Evolutionary conservation across 2,888 invertebrate genomes (phyloP).

Genomic region (Altica lythri): DNA sequence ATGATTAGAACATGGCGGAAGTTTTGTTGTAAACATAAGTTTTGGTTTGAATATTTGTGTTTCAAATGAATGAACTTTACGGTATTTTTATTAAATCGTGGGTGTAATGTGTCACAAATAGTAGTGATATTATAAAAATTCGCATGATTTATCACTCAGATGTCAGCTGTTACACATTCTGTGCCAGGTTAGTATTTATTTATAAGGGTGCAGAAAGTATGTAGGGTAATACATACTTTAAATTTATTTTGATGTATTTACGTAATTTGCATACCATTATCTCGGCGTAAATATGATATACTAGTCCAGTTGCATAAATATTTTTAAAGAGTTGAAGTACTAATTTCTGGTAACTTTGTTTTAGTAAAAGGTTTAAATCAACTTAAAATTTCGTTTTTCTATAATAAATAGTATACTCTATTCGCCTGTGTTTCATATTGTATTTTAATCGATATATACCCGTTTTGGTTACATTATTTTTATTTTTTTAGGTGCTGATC

Average conservation of each 20-base stretch:
- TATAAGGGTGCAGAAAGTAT: not conserved
- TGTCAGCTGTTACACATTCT: slow-evolving; percentile 62
- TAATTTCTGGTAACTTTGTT: too few species aligned
- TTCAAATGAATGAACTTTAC: slow-evolving; percentile 31
- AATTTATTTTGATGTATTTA: too few species aligned
- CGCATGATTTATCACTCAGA: slow-evolving; percentile 58
- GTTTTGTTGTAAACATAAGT: slow-evolving; percentile 58
- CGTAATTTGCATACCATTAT: too few species aligned
- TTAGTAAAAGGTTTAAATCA: not conserved
- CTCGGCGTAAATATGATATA: too few species aligned
- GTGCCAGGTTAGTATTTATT: slow-evolving; percentile 58
- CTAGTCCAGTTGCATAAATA: too few species aligned
- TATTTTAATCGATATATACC: slow-evolving; percentile 1
- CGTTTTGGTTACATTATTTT: slow-evolving; percentile 26
- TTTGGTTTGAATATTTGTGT: slow-evolving; percentile 37
- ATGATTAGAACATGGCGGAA: slow-evolving; percentile 58
- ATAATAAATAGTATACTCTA: too few species aligned
- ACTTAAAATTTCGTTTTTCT: too few species aligned
- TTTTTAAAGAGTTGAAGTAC: too few species aligned
- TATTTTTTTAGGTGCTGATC: slow-evolving; percentile 72
- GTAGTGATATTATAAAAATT: slow-evolving; percentile 44
- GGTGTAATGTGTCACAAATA: slow-evolving; percentile 41
- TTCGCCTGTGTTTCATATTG: too few species aligned
- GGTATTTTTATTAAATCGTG: slow-evolving; percentile 34
- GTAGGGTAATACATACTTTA: too few species aligned